Evolutionary conservation across 2,888 invertebrate genomes (phyloP), one percentile per base, ranked within the genome.

Genomic region (Aleiodes testaceus): DNA sequence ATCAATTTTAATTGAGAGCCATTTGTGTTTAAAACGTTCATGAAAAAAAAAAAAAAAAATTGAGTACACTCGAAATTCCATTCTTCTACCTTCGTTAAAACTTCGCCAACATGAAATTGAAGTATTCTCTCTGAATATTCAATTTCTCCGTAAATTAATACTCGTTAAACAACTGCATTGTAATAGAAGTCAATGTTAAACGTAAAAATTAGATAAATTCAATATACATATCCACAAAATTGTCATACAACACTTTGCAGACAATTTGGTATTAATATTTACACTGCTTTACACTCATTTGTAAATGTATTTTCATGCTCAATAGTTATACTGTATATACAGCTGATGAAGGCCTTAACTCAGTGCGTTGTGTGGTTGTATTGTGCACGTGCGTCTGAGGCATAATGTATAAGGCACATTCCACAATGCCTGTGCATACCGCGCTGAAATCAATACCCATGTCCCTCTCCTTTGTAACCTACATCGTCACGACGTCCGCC

Each of bases 401-500:
- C 78, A 75, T 79, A 78, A 82, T 79, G 80, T 82, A 77, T 80
- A 80, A 85, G 79, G 82, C 81, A 78, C 85, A 85, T 85, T 86
- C 84, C 85, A 82, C 81, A 84, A 83, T 84, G 82, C 79, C 45
- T 52, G 79, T 81, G 79, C 82, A 82, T 84, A 81, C 80, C 75
- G 77, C 79, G 77, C 77, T 84, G 85, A 85, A 86, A 86, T 86
- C 86, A 85, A 86, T 86, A 85, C 77, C 81, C 82, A 81, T 79
- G 83, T 82, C 79, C 79, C 82, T 79, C 79, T 84, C 81, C 36
- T 84, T 83, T 81, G 82, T 84, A 85, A 84, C 85, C 83, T 83
- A 85, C 82, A 82, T 84, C 80, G 81, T 78, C 79, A 77, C 77
- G 78, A 77, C 70, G 68, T 68, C 59, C 61, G 66, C 74, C 71